A percentile compares a stretch with the other conserved stretches of the same genome.
Conservation (phyloP, 2,797 vertebrate genomes). For the Sarcophilus harrisii region DNA sequence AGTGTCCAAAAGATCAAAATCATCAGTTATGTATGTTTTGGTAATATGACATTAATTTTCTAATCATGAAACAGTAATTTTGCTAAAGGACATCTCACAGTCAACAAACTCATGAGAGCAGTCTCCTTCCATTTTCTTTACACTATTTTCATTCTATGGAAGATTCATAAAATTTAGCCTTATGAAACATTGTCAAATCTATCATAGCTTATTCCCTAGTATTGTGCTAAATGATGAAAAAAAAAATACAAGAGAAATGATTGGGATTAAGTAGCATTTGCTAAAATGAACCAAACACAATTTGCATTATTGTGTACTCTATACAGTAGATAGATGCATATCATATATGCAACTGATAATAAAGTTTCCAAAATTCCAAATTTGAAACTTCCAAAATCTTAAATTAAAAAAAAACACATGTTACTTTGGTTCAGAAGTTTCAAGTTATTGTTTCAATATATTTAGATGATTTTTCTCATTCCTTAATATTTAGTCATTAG, state of each 20-base stretch:
- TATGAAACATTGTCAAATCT: not conserved
- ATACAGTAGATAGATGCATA: conserved; percentile 13
- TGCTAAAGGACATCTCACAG: not conserved
- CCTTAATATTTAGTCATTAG: conserved; percentile 60
- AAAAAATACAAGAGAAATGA: not conserved
- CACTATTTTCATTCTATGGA: not conserved
- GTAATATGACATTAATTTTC: not conserved
- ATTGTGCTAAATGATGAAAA: not conserved
- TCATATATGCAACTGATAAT: conserved; percentile 62
- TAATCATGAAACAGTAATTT: not conserved
- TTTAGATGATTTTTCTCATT: conserved; percentile 32
- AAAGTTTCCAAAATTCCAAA: conserved; percentile 31
- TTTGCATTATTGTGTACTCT: not conserved
- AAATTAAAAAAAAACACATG: conserved; percentile 63
- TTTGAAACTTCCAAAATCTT: conserved; percentile 68
- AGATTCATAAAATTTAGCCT: not conserved
- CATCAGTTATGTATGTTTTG: conserved; percentile 16
- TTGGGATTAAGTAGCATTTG: not conserved
- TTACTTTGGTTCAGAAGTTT: conserved; percentile 84
- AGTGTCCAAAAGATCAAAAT: conserved; percentile 17
- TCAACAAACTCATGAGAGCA: not conserved
- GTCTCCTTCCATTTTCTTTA: not conserved
- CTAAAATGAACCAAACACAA: not conserved
- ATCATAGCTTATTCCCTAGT: fast-evolving
- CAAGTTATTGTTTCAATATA: conserved; percentile 55